Base-by-base conservation (phyloP, 2,888 invertebrate genomes). In the Agrilus cyanescens region DNA sequence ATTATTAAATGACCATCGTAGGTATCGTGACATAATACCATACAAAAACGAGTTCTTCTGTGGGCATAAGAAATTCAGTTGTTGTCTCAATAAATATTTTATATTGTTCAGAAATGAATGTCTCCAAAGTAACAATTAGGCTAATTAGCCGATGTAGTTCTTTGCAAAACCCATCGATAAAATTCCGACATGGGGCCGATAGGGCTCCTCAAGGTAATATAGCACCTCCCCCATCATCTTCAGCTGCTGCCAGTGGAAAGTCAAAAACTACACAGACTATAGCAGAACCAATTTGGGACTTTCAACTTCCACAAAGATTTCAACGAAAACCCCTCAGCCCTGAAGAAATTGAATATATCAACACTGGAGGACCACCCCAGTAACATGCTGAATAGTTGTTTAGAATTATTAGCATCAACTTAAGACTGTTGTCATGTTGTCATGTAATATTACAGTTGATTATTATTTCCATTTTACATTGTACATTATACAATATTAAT, bases 331-430 rank as follows among this genome's bases (percentile, higher is more conserved):
- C 58, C 5, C 43, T 66, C 6, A 56, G 53, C 42, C 60, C 62
- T 32, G 60, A 64, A 33, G 67, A 67, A 53, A 62, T 64, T 38
- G 65, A 60, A 25, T 58, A 60, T 34, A 66, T 67, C 37, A 67
- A 67, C 49, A 56, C 60, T 43, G 67, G 67, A 12, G 66, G 66
- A 4, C 61, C 60, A 20, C 48, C 30, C n/a, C 25, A 25, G 10
- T 41, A 46, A 43, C 4, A 13, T 12, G 12, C 37, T n/a, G n/a
- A 10, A 25, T 10, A 2, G 2, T 10, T 25, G 10, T 25, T 25
- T 25, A 25, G 25, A 25, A 25, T 25, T 25, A 10, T 25, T 25
- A 25, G 25, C 10, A 10, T 10, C 8, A 4, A 25, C 10, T 2
- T 25, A 25, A 25, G 25, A 25, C 25, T 25, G 25, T 25, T 25